These are phyloP conservation scores for Acrocephalus scirpaceus DNA, from an alignment of 2,797 vertebrate genomes.

Conservation along the genomic window DNA sequence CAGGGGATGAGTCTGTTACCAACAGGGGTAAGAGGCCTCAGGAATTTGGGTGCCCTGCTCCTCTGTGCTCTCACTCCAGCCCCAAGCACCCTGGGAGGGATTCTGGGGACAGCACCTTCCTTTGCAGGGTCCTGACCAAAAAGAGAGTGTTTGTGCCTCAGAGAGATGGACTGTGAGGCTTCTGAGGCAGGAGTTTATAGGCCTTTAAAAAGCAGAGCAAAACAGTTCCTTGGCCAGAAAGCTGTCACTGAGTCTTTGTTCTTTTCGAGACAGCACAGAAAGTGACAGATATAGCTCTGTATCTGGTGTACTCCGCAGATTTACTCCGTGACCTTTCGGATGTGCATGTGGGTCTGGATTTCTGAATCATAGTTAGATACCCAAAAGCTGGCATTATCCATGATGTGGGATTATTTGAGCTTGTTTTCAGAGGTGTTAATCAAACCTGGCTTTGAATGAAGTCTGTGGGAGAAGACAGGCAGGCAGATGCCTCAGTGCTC, in stretches of 20 bases:
- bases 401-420: conserved; percentile 12
- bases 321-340: neutral
- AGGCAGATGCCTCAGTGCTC: neutral
- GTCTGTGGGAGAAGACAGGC: conserved; percentile 10
- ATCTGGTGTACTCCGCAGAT: neutral
- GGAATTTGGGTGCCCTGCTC: neutral
- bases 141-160: neutral
- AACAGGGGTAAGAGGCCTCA: neutral
- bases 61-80: neutral
- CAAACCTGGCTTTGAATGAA: conserved; percentile 21
- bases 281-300: neutral
- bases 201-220: conserved; percentile 5
- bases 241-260: neutral
- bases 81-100: neutral
- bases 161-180: neutral
- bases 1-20: neutral
- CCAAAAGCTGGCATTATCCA: neutral
- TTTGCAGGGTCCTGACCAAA: neutral
- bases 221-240: neutral
- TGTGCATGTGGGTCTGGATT: neutral
- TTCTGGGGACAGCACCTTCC: neutral
- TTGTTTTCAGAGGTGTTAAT: conserved; percentile 37
- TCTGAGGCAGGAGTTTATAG: neutral
- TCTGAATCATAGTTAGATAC: conserved; percentile 16
- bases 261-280: neutral